Evolutionary conservation across 2,113 vertebrate genomes (phyloP).

Genomic region (Nipponia nippon): DNA sequence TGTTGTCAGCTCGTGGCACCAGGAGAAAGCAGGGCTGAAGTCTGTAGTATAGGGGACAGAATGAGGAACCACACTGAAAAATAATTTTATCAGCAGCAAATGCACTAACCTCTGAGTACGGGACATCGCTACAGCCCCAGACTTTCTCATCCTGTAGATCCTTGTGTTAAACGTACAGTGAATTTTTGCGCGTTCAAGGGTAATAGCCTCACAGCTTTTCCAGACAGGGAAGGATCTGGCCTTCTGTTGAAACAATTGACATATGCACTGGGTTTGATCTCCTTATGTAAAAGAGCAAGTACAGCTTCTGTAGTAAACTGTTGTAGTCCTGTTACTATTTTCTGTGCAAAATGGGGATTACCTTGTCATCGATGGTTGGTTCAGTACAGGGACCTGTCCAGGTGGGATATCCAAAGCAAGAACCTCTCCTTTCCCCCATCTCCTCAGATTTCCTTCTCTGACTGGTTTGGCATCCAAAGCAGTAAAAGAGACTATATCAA

Average conservation of each 20-base stretch:
- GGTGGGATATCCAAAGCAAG: neutral
- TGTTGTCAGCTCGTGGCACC: rapidly evolving
- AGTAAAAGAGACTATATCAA: too few species aligned
- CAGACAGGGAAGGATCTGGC: neutral
- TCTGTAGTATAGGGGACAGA: neutral
- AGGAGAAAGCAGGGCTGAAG: neutral
- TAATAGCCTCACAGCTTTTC: neutral
- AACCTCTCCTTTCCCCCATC: neutral
- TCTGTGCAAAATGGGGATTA: neutral
- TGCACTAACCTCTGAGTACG: neutral
- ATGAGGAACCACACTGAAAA: neutral
- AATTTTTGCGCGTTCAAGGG: neutral
- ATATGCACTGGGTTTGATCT: rapidly evolving
- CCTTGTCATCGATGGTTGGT: neutral
- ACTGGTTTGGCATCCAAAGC: neutral
- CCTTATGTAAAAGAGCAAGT: neutral
- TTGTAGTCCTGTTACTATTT: neutral
- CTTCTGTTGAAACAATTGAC: neutral
- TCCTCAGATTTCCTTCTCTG: neutral
- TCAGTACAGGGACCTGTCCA: neutral
- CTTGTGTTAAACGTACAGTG: neutral
- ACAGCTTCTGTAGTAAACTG: neutral
- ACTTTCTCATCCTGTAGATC: neutral
- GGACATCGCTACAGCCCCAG: neutral
- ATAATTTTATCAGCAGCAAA: neutral